These are phyloP conservation scores for Drosophila pseudoananassae DNA, from an alignment of 1,140 invertebrate species.

Conservation along the genomic window DNA sequence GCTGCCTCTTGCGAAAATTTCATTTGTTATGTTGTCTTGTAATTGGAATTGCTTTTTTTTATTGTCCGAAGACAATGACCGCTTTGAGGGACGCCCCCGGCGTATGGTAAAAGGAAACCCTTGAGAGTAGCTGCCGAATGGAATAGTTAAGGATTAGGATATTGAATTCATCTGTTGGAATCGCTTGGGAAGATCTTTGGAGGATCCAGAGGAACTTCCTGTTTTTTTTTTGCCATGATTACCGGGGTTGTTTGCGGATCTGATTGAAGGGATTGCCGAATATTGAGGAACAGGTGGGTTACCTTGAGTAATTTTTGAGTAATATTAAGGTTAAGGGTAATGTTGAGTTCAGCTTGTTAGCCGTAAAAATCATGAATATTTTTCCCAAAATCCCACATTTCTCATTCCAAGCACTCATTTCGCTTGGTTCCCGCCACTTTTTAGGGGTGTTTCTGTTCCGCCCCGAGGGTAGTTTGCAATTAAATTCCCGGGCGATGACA, in stretches of 20 bases:
- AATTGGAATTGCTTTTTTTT: slow-evolving; percentile 69
- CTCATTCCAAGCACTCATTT: background rate
- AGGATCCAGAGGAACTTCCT: slow-evolving; percentile 29
- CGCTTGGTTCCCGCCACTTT: slow-evolving; percentile 3
- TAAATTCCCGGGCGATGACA: slow-evolving; percentile 48
- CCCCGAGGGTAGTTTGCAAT: slow-evolving; percentile 24
- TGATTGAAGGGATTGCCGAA: slow-evolving; percentile 13
- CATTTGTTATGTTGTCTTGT: slow-evolving; percentile 56
- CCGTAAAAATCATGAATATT: background rate
- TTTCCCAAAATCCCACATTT: slow-evolving; percentile 4
- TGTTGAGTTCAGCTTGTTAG: background rate
- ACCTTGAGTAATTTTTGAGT: slow-evolving; percentile 4
- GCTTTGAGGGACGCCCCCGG: slow-evolving; percentile 39
- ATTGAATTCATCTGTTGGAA: slow-evolving; percentile 24
- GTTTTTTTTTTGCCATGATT: slow-evolving; percentile 22
- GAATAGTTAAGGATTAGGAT: slow-evolving; percentile 25
- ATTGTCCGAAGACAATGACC: slow-evolving; percentile 62
- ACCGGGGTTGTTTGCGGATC: slow-evolving; percentile 17
- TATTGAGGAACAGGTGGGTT: slow-evolving; percentile 4
- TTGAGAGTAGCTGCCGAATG: slow-evolving; percentile 25
- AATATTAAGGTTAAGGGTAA: background rate
- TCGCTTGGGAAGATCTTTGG: slow-evolving; percentile 45
- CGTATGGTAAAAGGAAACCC: slow-evolving; percentile 37
- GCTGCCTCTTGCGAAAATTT: slow-evolving; percentile 66
- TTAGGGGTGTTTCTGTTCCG: background rate